phyloP scores from a whole-genome alignment of 2,113 vertebrate species.

The Rana temporaria region DNA sequence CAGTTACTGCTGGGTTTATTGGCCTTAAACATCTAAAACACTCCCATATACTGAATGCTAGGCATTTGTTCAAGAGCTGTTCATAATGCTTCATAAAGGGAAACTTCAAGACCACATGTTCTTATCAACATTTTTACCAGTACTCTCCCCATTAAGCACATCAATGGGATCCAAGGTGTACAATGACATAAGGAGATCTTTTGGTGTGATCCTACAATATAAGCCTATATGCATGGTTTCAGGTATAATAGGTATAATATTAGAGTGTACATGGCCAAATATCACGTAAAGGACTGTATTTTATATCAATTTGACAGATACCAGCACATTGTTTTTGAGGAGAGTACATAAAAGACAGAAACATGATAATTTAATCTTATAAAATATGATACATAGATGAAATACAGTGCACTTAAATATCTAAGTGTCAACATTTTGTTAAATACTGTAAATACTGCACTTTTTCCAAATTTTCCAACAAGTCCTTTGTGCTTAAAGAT shows the following conservation, averaged over 20 bases:
- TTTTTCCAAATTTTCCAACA: slow-evolving; percentile 66
- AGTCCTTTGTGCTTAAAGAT: slow-evolving; percentile 76
- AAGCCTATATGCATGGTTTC: slow-evolving; percentile 62
- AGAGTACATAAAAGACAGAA: slow-evolving; percentile 73
- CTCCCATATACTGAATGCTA: slow-evolving; percentile 67
- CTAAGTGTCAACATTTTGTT: slow-evolving; percentile 73
- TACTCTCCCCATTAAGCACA: slow-evolving; percentile 71
- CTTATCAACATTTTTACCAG: slow-evolving; percentile 76
- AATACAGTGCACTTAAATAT: slow-evolving; percentile 80
- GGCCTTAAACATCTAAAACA: slow-evolving; percentile 68
- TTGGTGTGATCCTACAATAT: slow-evolving; percentile 65
- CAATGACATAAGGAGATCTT: slow-evolving; percentile 69
- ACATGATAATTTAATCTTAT: slow-evolving; percentile 79
- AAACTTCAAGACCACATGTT: slow-evolving; percentile 71
- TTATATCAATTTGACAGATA: slow-evolving; percentile 69
- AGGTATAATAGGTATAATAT: slow-evolving; percentile 59
- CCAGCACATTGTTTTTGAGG: slow-evolving; percentile 67
- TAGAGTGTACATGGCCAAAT: slow-evolving; percentile 66
- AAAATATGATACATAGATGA: slow-evolving; percentile 77
- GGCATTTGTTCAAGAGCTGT: slow-evolving; percentile 65
- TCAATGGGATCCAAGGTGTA: slow-evolving; percentile 70
- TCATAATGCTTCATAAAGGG: slow-evolving; percentile 73
- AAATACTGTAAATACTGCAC: slow-evolving; percentile 73
- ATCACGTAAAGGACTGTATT: slow-evolving; percentile 77
- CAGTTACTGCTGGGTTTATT: slow-evolving; percentile 79